phyloP scores from a whole-genome alignment of 2,113 vertebrate species.

The Amblyornis subalaris region DNA sequence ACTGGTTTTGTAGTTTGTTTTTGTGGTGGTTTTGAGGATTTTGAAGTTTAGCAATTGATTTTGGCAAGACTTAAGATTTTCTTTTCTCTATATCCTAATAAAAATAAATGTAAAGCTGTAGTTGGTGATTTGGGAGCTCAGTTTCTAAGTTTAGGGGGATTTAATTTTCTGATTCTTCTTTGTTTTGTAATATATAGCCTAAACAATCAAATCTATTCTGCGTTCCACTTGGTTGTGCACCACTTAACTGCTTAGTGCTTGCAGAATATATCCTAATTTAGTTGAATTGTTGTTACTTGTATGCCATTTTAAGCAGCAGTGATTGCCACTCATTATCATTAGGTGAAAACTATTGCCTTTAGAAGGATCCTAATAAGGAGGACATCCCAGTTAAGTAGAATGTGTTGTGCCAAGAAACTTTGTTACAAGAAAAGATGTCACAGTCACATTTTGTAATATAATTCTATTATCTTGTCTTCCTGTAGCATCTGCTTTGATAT shows the following conservation, averaged over 20 bases:
- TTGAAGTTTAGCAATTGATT: not conserved
- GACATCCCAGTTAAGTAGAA: slow-evolving; percentile 7
- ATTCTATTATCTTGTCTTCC: not conserved
- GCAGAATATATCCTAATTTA: slow-evolving; percentile 36
- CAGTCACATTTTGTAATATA: not conserved
- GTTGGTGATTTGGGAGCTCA: not conserved
- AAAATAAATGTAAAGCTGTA: not conserved
- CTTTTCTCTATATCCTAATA: not conserved
- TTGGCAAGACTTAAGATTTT: not conserved
- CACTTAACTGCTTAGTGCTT: slow-evolving; percentile 43
- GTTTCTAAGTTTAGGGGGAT: not conserved
- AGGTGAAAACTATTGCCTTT: slow-evolving; percentile 10
- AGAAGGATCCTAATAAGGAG: slow-evolving; percentile 16
- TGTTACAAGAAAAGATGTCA: not conserved
- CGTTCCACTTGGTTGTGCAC: slow-evolving; percentile 17
- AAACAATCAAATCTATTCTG: not conserved
- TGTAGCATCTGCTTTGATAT: not conserved
- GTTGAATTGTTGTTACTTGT: slow-evolving; percentile 50
- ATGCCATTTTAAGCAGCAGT: slow-evolving; percentile 40
- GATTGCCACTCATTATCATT: slow-evolving; percentile 50
- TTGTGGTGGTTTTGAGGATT: not conserved
- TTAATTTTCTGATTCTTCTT: not conserved
- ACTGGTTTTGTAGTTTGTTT: not conserved
- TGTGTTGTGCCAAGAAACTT: slow-evolving; percentile 9
- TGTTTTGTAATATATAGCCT: not conserved